Evolutionary conservation across 2,113 vertebrate species (phyloP).

Genomic region (Oostethus manadensis): DNA sequence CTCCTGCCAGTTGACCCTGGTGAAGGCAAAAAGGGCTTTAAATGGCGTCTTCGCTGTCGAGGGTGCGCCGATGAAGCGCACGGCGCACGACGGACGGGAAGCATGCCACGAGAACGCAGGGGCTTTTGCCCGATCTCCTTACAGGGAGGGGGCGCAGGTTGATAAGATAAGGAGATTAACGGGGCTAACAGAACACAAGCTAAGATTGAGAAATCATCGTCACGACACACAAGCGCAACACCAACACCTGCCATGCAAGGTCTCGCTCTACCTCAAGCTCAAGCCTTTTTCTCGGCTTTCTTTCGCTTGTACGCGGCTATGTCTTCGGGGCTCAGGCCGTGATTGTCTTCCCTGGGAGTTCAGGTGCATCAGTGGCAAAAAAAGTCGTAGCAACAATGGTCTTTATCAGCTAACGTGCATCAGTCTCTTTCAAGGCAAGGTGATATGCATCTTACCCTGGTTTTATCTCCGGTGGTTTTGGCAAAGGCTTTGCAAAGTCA

Average conservation of each 20-base stretch:
- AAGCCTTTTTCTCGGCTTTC: constrained; percentile 80
- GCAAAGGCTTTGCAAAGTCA: constrained; percentile 81
- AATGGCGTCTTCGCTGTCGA: not conserved
- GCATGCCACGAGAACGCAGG: constrained; percentile 1
- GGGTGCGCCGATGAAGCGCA: not conserved
- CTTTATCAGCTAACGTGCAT: not conserved
- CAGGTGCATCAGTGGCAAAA: not conserved
- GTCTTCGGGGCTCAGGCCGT: constrained; percentile 79
- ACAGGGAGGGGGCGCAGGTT: constrained; percentile 30
- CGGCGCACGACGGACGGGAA: not conserved
- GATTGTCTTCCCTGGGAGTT: constrained; percentile 77
- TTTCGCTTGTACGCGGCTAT: constrained; percentile 82
- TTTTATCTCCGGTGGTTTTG: constrained; percentile 81
- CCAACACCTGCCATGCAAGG: constrained; percentile 39
- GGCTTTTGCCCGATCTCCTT: constrained; percentile 39
- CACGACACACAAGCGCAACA: constrained; percentile 35
- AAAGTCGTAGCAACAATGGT: no score
- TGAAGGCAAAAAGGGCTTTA: constrained; percentile 12
- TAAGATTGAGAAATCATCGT: constrained; percentile 15
- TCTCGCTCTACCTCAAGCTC: constrained; percentile 71
- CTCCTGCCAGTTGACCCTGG: constrained; percentile 81
- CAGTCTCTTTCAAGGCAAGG: not conserved
- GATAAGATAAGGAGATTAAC: constrained; percentile 57
- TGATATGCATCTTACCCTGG: constrained; percentile 67
- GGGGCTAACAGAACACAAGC: constrained; percentile 25